These are phyloP conservation scores for Ceyx margarethae DNA, from an alignment of 2,113 vertebrate genomes.

Conservation along the genomic window DNA sequence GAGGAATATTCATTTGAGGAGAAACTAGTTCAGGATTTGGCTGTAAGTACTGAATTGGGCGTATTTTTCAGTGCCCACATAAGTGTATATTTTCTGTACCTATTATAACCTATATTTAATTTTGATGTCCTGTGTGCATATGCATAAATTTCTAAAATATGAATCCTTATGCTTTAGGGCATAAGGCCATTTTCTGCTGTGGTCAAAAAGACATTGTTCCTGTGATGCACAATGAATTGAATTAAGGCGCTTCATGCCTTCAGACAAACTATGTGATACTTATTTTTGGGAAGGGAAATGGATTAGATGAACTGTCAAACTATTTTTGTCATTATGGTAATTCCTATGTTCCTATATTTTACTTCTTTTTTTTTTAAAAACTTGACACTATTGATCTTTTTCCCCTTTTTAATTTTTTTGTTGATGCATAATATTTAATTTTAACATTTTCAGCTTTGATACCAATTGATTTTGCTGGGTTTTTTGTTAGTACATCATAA, in stretches of 20 bases:
- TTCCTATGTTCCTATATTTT: conserved; percentile 40
- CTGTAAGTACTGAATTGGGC: conserved; percentile 91
- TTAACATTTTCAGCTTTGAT: conserved; percentile 49
- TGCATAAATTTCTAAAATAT: conserved; percentile 3
- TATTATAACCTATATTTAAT: background rate
- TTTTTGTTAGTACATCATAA: background rate
- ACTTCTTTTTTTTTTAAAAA: background rate
- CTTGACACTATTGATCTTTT: conserved; percentile 41
- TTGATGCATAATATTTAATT: conserved; percentile 38
- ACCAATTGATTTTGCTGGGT: conserved; percentile 4
- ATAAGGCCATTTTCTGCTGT: conserved; percentile 8
- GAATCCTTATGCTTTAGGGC: conserved; percentile 15
- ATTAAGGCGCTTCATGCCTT: background rate
- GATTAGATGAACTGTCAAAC: background rate
- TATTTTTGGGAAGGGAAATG: background rate
- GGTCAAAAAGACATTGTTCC: background rate
- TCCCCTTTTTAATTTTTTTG: background rate
- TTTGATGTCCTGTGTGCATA: background rate
- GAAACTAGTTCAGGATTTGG: conserved; percentile 99
- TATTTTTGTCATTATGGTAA: conserved; percentile 3
- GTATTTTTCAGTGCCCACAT: conserved; percentile 26
- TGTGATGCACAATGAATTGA: background rate
- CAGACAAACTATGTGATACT: background rate
- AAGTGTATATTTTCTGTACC: conserved; percentile 20
- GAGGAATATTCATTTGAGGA: conserved; percentile 99